Percentiles rank a stretch among this genome's conserved stretches.
These are phyloP conservation scores for Palythoa grandiflora DNA, from an alignment of 92 coral and sea anemone species.

Conservation along the genomic window DNA sequence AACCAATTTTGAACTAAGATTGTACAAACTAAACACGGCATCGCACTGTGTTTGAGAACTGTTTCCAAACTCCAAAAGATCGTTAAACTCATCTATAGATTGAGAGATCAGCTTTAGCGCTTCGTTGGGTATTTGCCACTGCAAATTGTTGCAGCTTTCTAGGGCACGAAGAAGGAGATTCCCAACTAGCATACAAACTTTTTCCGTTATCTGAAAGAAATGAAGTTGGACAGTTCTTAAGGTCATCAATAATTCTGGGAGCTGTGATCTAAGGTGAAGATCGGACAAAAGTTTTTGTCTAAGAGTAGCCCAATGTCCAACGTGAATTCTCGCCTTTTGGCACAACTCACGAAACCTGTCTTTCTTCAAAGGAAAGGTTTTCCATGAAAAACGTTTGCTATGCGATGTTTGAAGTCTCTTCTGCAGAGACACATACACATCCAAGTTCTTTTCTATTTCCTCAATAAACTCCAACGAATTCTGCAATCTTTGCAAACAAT, in stretches of 20 bases:
- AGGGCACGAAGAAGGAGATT: constrained; percentile 64
- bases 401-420: constrained; percentile 17
- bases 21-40: constrained; percentile 58
- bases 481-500: constrained; percentile 78
- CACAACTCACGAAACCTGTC: constrained; percentile 85
- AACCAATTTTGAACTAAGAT: constrained; percentile 44
- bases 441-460: constrained; percentile 72
- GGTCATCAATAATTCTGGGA: constrained; percentile 63
- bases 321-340: constrained; percentile 84
- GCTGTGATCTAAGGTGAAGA: constrained; percentile 56
- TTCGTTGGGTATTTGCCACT: constrained; percentile 71
- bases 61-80: constrained; percentile 69
- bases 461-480: constrained; percentile 68
- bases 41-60: constrained; percentile 61
- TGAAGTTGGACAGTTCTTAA: constrained; percentile 56
- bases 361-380: constrained; percentile 71
- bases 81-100: constrained; percentile 86
- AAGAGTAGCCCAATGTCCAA: constrained; percentile 71
- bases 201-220: constrained; percentile 48
- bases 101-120: constrained; percentile 64
- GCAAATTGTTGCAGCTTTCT: constrained; percentile 63
- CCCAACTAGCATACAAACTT: constrained; percentile 56
- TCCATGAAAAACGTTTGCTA: constrained; percentile 49
- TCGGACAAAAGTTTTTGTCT: constrained; percentile 67
- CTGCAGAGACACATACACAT: constrained; percentile 59